A percentile compares a stretch with the other conserved stretches of the same genome.
These are phyloP conservation scores for Lepidurus arcticus DNA, from an alignment of 1,140 invertebrate genomes.

Conservation along the genomic window DNA sequence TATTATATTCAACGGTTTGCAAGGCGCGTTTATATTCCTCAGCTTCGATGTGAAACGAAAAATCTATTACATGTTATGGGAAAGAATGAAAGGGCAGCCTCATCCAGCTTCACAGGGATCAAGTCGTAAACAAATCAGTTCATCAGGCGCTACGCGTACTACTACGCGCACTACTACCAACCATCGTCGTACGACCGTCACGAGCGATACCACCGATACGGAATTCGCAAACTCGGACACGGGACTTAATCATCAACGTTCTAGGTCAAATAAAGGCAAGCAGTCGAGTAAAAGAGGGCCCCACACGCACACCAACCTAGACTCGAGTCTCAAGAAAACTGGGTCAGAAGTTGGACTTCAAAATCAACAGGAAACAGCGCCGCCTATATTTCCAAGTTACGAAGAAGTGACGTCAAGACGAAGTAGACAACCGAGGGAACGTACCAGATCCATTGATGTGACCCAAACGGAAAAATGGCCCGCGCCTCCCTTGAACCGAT, in stretches of 20 bases:
- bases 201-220: neutral
- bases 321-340: neutral
- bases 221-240: neutral
- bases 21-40: slow-evolving; percentile 50
- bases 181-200: neutral
- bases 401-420: neutral
- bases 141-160: slow-evolving; percentile 9
- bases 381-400: neutral
- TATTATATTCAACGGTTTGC: slow-evolving; percentile 47
- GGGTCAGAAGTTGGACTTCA: neutral
- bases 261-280: neutral
- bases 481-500: neutral
- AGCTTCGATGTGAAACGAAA: slow-evolving; percentile 47
- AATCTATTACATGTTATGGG: slow-evolving; percentile 40
- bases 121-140: neutral
- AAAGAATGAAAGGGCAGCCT: slow-evolving; percentile 32
- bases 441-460: neutral
- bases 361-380: neutral
- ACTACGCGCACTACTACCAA: neutral
- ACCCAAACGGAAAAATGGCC: neutral
- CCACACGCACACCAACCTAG: neutral
- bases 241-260: neutral
- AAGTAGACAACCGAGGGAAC: neutral
- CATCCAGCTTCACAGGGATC: slow-evolving; percentile 24
- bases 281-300: neutral